Base-by-base conservation (phyloP, 2,113 vertebrate genomes). In the Cavia aperea region DNA sequence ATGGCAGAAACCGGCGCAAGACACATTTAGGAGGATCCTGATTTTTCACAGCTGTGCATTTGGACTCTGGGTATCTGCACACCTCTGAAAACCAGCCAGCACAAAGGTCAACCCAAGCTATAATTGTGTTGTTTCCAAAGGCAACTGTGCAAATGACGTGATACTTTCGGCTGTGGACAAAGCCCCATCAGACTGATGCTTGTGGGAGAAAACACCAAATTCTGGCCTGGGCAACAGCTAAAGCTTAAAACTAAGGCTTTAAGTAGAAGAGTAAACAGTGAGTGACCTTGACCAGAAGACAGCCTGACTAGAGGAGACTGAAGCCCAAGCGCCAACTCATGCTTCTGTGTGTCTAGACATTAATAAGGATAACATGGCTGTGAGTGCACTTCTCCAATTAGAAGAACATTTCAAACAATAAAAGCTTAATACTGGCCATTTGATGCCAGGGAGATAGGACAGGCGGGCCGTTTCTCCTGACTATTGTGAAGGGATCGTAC, bases 401-500 rank as follows among this genome's bases (percentile, higher is more conserved):
- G 65, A 65, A 15, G 10, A 26, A 54, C n/a, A 49, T 1, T 77
- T 75, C 58, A 36, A 58, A 75, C 36, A 4, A 19, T 9, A 49
- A 31, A 43, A 56, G 49, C 33, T 31, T n/a, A 13, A 56, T 0
- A 11, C 33, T 85, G 43, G 70, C 70, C 33, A 0, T 43, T 4
- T 1, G 33, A 29, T 3, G 31, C 66, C 1, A 2, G 10, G 46
- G 31, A 1, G 9, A 65, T 5, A 63, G 0, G 0, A 36, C 1
- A 14, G 68, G n/a, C 36, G 1, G 33, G 4, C 19, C 0, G 0
- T 4, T 4, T 2, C 23, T n/a, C 24, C 24, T 1, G 46, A 33
- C 0, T 2, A 5, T 1, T 21, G 12, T 0, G 10, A 4, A 46
- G 49, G 26, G 49, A 26, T 62, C 13, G 2, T 1, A 2, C 3